These are phyloP conservation scores for Palaemon carinicauda DNA, from an alignment of 1,140 invertebrate genomes.

Conservation along the genomic window DNA sequence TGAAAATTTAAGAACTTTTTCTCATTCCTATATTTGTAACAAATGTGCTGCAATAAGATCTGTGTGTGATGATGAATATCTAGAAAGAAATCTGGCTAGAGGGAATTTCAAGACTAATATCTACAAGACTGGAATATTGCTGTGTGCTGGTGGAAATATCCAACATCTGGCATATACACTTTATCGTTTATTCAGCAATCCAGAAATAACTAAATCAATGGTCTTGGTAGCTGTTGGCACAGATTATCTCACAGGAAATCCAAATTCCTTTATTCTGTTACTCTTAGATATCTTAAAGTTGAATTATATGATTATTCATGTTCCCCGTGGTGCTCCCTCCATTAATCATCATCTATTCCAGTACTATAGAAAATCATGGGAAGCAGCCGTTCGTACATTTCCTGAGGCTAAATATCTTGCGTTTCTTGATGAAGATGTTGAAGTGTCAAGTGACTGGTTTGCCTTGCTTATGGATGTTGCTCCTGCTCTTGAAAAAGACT, in stretches of 20 bases:
- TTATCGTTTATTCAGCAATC: not conserved
- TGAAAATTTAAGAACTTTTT: too few relatives aligned
- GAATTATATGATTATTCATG: not conserved
- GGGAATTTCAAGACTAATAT: not conserved
- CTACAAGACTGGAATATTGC: not conserved
- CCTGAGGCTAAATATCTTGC: constrained; percentile 37
- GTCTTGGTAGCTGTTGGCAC: constrained; percentile 9
- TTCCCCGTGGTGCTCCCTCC: not conserved
- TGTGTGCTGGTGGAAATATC: constrained; percentile 23
- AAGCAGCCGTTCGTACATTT: not conserved
- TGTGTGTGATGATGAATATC: too few relatives aligned
- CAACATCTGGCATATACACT: constrained; percentile 36
- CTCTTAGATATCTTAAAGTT: not conserved
- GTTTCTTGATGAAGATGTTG: constrained; percentile 56
- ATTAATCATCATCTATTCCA: constrained; percentile 35
- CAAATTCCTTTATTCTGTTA: not conserved
- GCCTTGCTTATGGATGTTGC: constrained; percentile 25
- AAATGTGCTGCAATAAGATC: too few relatives aligned
- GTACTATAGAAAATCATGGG: constrained; percentile 29
- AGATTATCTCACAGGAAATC: not conserved
- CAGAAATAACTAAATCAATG: not conserved
- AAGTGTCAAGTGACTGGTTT: constrained; percentile 51
- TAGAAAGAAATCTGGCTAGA: not conserved
- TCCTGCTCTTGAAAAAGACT: constrained; percentile 31
- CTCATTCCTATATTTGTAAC: too few relatives aligned